A percentile compares a stretch with the other conserved stretches of the same genome.
Conservation (phyloP, 1,140 invertebrate species). For the Diabrotica virgifera region DNA sequence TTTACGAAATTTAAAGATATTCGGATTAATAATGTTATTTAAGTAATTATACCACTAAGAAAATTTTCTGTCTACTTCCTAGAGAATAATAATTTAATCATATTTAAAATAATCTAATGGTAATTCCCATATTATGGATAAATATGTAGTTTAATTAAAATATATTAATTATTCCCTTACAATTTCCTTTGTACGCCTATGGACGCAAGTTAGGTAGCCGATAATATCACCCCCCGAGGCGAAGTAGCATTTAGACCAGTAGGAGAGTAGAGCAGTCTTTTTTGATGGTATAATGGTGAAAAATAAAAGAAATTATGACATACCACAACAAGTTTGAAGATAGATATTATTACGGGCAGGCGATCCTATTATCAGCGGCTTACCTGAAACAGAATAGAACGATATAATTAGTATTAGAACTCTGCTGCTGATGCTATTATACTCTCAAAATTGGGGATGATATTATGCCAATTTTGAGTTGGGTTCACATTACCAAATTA, state of each 20-base stretch:
- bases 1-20: too few relatives aligned
- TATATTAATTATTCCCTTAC: neutral
- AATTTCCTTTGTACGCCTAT: neutral
- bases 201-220: neutral
- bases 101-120: too few relatives aligned
- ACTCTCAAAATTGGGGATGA: neutral
- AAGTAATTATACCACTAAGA: too few relatives aligned
- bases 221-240: constrained; percentile 1
- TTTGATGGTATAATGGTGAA: neutral
- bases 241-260: constrained; percentile 5
- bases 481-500: too few relatives aligned
- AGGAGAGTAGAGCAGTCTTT: constrained; percentile 4
- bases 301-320: constrained; percentile 20
- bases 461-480: neutral
- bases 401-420: constrained; percentile 3
- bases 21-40: too few relatives aligned
- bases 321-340: neutral
- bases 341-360: constrained; percentile 10
- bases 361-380: constrained; percentile 5
- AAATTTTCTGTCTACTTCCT: too few relatives aligned
- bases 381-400: constrained; percentile 13
- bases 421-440: constrained; percentile 3
- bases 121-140: too few relatives aligned
- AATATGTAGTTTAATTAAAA: too few relatives aligned
- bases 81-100: too few relatives aligned